Base-by-base conservation (phyloP, 2,797 vertebrate species). In the Octomys mimax region DNA sequence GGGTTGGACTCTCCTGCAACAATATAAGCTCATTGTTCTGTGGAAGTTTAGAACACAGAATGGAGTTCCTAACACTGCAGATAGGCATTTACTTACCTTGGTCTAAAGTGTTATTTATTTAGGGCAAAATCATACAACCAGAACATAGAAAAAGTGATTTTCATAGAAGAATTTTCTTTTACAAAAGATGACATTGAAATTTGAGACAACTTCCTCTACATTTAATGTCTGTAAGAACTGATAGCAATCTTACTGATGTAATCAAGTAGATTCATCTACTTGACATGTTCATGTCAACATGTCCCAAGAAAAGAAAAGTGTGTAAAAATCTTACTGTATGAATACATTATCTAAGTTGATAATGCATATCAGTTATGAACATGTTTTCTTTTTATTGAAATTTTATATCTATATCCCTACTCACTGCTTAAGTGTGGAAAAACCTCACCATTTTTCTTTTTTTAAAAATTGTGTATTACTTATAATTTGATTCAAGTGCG, bases 21-120 rank as follows among this genome's bases (percentile, higher is more conserved):
- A 9, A 59, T 75, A 64, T 93, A 92, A 94, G 68, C 22, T 78
- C 54, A 75, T 39, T 84, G 71, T 12, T 46, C 80, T 93, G 0
- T 46, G 93, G 96, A 95, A 96, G 87, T 86, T 97, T 95, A 96
- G 26, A 80, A 91, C 96, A 16, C 10, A 87, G 2, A 16, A 14
- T 79, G 73, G 39, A 91, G 89, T 86, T 93, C 39, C 28, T 89
- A 28, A 46, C 0, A 93, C 4, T 73, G 93, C 73, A 91, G 39
- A 81, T 93, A 97, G 75, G 66, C 33, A 31, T 96, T n/a, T 87
- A 93, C n/a, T 83, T 49, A 95, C 24, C 12, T 96, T 52, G 3
- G 49, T 91, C 86, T 96, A 81, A 61, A 95, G 59, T 80, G 73
- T 2, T 95, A 22, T 83, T 62, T 91, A 95, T 96, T 96, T 96